phyloP scores from a whole-genome alignment of 2,113 vertebrate genomes.

The Phyllostomus discolor region DNA sequence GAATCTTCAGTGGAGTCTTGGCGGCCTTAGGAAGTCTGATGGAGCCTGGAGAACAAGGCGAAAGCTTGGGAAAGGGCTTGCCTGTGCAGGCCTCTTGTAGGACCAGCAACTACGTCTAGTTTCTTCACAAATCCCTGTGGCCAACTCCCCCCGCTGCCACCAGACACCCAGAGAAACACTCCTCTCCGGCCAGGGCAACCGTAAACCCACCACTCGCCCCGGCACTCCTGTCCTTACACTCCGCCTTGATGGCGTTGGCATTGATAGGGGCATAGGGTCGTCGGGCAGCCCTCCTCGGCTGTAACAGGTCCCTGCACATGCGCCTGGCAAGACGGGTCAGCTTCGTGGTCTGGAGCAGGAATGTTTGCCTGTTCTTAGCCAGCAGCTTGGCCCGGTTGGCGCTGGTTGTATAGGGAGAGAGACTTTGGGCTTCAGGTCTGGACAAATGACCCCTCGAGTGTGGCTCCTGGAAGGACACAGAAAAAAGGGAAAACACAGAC shows the following conservation, averaged over 20 bases:
- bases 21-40: constrained; percentile 93
- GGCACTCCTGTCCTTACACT: constrained; percentile 82
- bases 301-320: constrained; percentile 92
- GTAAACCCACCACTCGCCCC: background rate
- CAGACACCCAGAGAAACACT: background rate
- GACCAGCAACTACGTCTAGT: background rate
- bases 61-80: background rate
- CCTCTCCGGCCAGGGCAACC: background rate
- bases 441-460: constrained; percentile 87
- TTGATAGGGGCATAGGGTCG: constrained; percentile 95
- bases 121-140: background rate
- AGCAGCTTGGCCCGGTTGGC: constrained; percentile 92
- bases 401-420: constrained; percentile 91
- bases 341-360: constrained; percentile 95
- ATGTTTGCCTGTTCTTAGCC: constrained; percentile 95
- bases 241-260: constrained; percentile 93
- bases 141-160: background rate
- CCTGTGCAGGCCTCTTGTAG: background rate
- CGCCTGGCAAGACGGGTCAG: constrained; percentile 92
- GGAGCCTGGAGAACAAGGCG: constrained; percentile 81
- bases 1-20: constrained; percentile 87
- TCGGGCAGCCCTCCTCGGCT: constrained; percentile 89
- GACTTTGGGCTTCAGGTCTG: constrained; percentile 91
- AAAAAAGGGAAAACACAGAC: background rate
- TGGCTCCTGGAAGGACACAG: constrained; percentile 80